A percentile compares a stretch with the other conserved stretches of the same genome.
These are phyloP conservation scores for Aphis craccivora DNA, from an alignment of 1,140 invertebrate species.

Conservation along the genomic window DNA sequence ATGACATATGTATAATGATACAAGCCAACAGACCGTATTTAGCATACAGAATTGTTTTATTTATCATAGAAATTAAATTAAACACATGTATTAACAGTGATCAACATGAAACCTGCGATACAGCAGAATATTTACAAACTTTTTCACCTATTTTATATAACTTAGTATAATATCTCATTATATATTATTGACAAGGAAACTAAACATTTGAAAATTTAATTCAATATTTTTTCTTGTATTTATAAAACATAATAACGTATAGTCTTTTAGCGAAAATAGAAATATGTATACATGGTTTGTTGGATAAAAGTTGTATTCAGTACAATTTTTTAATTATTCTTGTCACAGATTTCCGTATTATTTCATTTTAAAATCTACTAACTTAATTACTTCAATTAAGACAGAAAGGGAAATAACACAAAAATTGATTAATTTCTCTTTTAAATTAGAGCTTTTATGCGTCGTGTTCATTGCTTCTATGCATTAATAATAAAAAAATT, in stretches of 20 bases:
- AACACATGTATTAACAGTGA: no score
- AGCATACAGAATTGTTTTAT: no score
- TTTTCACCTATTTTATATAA: no score
- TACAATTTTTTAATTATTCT: background rate
- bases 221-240: background rate
- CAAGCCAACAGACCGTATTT: no score
- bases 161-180: no score
- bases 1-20: no score
- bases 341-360: background rate
- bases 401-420: background rate
- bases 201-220: background rate
- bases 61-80: no score
- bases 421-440: background rate
- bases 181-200: no score
- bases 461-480: background rate
- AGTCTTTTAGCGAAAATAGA: background rate
- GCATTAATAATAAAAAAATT: background rate
- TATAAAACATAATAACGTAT: background rate
- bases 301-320: background rate
- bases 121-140: no score
- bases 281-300: background rate
- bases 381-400: background rate
- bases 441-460: background rate
- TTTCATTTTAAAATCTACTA: background rate
- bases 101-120: no score